Evolutionary conservation across 2,113 vertebrate species (phyloP), one percentile per base, ranked within the genome.

Genomic region (Lutjanus erythropterus): DNA sequence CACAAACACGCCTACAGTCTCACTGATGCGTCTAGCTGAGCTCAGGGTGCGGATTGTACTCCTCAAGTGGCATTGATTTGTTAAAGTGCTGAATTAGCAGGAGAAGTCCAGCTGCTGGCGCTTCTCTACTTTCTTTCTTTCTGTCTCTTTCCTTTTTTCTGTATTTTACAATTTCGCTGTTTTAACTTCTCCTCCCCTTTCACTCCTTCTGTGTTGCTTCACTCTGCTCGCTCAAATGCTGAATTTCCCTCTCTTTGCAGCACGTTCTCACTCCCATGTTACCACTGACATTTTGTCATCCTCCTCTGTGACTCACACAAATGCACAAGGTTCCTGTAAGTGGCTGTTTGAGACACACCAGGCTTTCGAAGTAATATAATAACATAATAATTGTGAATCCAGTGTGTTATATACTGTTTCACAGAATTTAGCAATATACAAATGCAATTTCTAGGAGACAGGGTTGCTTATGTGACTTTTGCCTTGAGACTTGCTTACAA

Each of bases 11-110:
- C 81, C 76, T 73, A 84, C 87, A 82, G 52, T 94, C 96, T 95
- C 96, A 95, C 86, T 96, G 95, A 96, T 96, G 96, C 95, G 95
- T 97, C 96, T 92, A 94, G 94, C 95, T 96, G 88, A 95, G 96
- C 96, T 95, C 88, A 96, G 97, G 96, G 95, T 96, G 96, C 61
- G 67, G 95, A 97, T 96, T 97, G 96, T 97, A 94, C 96, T 97
- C 96, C 96, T 97, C 97, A 96, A 97, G 97, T 97, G 97, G 96
- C 97, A 98, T 98, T 98, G 97, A 98, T 98, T 97, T 98, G 97
- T 96, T 97, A 97, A 98, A 98, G 96, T 96, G 97, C 97, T 98
- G 97, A 98, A 97, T 98, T 97, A 97, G 97, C 97, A 97, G 96
- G 93, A 96, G 94, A 87, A 75, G 92, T 92, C 96, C 97, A 97